phyloP scores from a whole-genome alignment of 1,140 invertebrate genomes.

The Drosophila triauraria region DNA sequence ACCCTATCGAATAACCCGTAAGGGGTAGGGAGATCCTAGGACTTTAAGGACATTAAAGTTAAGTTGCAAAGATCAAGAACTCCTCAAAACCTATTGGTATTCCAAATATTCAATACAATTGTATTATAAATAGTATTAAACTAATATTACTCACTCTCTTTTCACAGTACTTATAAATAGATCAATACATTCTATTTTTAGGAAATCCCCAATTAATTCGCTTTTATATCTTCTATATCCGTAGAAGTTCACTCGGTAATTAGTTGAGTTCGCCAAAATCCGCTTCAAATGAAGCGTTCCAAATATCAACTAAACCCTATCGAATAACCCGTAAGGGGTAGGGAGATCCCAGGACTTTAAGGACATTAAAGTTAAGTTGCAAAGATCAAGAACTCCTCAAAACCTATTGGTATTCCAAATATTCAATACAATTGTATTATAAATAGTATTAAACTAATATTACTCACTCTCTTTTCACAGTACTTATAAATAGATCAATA shows the following conservation, averaged over 20 bases:
- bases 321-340: not conserved
- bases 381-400: no score
- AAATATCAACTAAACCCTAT: slow-evolving; percentile 23
- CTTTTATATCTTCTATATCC: slow-evolving; percentile 12
- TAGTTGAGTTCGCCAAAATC: slow-evolving; percentile 19
- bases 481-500: not conserved
- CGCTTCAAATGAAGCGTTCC: slow-evolving; percentile 6
- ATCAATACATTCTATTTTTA: not conserved
- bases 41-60: not conserved
- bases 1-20: not conserved
- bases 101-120: no score
- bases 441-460: no score
- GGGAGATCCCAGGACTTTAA: not conserved
- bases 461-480: not conserved
- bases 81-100: no score
- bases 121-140: no score
- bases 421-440: no score
- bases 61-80: no score
- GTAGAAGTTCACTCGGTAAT: slow-evolving; percentile 47
- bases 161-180: not conserved
- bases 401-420: no score
- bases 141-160: no score
- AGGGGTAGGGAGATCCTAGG: not conserved
- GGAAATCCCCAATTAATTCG: not conserved
- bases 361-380: no score